A percentile compares a stretch with the other conserved stretches of the same genome.
phyloP scores from a whole-genome alignment of 2,113 vertebrate species.

The Embiotoca jacksoni region DNA sequence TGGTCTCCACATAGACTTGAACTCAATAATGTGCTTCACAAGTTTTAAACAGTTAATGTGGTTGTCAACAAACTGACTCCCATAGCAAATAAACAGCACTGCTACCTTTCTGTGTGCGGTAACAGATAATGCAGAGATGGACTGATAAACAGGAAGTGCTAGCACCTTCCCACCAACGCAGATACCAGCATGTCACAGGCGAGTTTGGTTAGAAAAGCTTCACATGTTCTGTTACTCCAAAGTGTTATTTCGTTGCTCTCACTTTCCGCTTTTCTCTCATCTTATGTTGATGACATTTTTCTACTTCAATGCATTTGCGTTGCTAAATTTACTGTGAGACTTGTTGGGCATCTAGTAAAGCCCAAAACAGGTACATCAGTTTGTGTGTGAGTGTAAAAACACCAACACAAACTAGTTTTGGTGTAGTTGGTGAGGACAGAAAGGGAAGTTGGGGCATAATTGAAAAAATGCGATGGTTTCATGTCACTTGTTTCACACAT shows the following conservation, averaged over 20 bases:
- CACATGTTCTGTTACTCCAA: neutral
- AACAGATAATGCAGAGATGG: neutral
- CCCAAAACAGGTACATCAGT: neutral
- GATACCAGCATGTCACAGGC: slow-evolving; percentile 6
- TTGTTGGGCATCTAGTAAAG: neutral
- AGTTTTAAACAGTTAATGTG: neutral
- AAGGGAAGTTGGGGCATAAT: slow-evolving; percentile 44
- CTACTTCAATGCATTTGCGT: neutral
- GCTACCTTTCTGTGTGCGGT: neutral
- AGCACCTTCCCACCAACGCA: neutral
- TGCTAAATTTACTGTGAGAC: neutral
- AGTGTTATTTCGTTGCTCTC: neutral
- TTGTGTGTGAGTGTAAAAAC: neutral
- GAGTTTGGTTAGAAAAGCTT: neutral
- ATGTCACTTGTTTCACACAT: slow-evolving; percentile 19
- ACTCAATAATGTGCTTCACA: neutral
- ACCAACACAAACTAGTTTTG: neutral
- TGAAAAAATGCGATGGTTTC: neutral
- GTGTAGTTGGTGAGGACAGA: neutral
- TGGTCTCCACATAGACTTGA: neutral
- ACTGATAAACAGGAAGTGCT: slow-evolving; percentile 5
- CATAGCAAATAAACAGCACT: neutral
- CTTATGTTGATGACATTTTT: neutral
- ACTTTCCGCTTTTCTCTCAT: neutral
- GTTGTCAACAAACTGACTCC: neutral